These are phyloP conservation scores for Pseudochirops corinnae DNA, from an alignment of 2,797 vertebrate species.

Conservation along the genomic window DNA sequence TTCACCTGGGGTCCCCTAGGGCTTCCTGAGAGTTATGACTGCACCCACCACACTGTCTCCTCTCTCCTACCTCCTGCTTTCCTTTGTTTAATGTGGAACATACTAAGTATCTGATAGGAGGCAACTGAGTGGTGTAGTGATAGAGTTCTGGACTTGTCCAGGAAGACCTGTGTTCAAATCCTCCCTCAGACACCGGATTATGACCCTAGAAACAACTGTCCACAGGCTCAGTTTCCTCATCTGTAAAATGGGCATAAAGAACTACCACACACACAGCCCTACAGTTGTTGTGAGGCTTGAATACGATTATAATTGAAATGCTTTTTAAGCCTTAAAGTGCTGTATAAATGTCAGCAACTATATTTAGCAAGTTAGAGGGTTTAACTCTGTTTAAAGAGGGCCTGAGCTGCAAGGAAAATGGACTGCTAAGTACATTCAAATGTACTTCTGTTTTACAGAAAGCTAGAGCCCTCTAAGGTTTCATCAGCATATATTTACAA, in stretches of 20 bases:
- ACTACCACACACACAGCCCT: no score
- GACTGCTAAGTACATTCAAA: neutral
- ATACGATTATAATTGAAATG: neutral
- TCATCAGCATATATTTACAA: neutral
- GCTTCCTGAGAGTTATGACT: fast-evolving
- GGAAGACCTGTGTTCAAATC: neutral
- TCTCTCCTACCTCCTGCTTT: neutral
- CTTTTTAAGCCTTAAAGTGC: neutral
- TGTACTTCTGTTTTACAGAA: neutral
- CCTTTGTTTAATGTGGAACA: neutral
- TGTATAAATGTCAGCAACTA: neutral
- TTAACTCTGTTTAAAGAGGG: neutral
- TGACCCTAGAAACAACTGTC: neutral
- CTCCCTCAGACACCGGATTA: neutral
- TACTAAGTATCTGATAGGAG: neutral
- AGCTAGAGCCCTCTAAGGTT: neutral
- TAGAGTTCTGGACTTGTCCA: neutral
- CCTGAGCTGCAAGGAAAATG: neutral
- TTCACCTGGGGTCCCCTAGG: neutral
- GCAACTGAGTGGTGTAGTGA: neutral
- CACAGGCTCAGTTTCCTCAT: slow-evolving; percentile 20
- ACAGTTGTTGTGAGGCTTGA: neutral
- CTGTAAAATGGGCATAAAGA: neutral
- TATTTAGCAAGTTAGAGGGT: neutral
- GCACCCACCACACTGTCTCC: neutral